Evolutionary conservation across 1,140 invertebrate species (phyloP).

Genomic region (Saccostrea glomerata): DNA sequence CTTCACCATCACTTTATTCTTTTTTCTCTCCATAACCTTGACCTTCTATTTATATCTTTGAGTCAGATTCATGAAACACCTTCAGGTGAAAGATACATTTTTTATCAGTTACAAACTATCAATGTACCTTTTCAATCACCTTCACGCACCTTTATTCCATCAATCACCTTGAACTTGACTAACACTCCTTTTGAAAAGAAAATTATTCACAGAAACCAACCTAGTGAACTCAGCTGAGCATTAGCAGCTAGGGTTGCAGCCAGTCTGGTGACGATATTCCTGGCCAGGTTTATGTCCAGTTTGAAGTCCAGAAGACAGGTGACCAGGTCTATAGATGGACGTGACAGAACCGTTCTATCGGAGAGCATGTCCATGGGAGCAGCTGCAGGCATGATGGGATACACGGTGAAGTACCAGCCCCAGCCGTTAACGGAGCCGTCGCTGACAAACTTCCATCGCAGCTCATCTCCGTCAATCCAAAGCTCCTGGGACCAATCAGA

Average conservation of each 20-base stretch:
- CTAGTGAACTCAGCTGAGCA: slow-evolving; percentile 90
- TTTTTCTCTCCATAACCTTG: too few relatives aligned
- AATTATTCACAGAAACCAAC: slow-evolving; percentile 73
- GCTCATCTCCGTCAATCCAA: slow-evolving; percentile 90
- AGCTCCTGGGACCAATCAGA: slow-evolving; percentile 94
- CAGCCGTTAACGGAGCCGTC: slow-evolving; percentile 97
- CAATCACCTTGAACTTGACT: too few relatives aligned
- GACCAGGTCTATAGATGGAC: slow-evolving; percentile 93
- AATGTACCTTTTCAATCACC: too few relatives aligned
- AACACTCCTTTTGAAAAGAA: too few relatives aligned
- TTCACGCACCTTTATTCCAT: too few relatives aligned
- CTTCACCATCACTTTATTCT: too few relatives aligned
- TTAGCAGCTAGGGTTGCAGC: slow-evolving; percentile 93
- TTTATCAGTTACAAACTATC: too few relatives aligned
- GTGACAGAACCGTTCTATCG: slow-evolving; percentile 82
- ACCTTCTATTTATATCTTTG: too few relatives aligned
- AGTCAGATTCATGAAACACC: too few relatives aligned
- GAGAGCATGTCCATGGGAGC: slow-evolving; percentile 82
- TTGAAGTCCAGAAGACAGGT: slow-evolving; percentile 92
- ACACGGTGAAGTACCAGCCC: slow-evolving; percentile 98
- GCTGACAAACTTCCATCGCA: slow-evolving; percentile 95
- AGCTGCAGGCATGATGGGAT: slow-evolving; percentile 89
- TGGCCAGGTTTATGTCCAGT: slow-evolving; percentile 82
- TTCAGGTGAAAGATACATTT: too few relatives aligned
- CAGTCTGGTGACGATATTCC: slow-evolving; percentile 85